Conservation (phyloP, 2,888 invertebrate species). For the Monopis laevigella region DNA sequence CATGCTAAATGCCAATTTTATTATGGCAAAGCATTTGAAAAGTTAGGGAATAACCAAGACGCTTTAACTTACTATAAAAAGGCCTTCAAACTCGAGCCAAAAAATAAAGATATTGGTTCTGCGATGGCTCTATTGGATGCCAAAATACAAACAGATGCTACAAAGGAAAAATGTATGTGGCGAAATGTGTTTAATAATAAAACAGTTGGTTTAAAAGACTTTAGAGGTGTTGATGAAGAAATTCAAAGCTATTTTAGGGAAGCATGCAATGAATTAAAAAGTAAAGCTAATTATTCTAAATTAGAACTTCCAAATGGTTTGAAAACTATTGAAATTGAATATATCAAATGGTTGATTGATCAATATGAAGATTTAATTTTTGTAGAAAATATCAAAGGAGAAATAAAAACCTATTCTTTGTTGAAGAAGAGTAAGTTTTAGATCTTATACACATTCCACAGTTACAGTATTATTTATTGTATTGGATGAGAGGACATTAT, state of each 20-base stretch:
- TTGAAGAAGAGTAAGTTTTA: conserved; percentile 30
- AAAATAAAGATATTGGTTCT: conserved; percentile 45
- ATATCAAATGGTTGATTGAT: conserved; percentile 33
- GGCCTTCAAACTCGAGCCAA: conserved; percentile 49
- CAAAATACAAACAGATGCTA: conserved; percentile 26
- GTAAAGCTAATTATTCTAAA: conserved; percentile 31
- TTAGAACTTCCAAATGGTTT: conserved; percentile 42
- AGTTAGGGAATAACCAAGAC: conserved; percentile 34
- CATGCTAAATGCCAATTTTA: conserved; percentile 50
- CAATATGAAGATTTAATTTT: conserved; percentile 34
- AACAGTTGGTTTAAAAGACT: conserved; percentile 21
- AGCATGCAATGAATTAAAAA: conserved; percentile 44
- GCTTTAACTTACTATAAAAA: conserved; percentile 42
- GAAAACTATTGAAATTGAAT: conserved; percentile 34
- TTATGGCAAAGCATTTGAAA: conserved; percentile 39
- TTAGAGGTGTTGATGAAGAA: conserved; percentile 35
- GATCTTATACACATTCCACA: too few species aligned
- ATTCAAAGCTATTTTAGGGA: conserved; percentile 37
- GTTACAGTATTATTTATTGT: too few species aligned
- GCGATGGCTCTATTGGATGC: conserved; percentile 35
- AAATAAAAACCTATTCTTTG: conserved; percentile 33
- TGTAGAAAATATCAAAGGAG: conserved; percentile 33
- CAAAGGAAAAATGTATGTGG: conserved; percentile 42
- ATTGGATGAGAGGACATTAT: too few species aligned
- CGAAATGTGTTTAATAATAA: conserved; percentile 35